Conservation (phyloP, 2,113 vertebrate species). For the Cheirogaleus medius region DNA sequence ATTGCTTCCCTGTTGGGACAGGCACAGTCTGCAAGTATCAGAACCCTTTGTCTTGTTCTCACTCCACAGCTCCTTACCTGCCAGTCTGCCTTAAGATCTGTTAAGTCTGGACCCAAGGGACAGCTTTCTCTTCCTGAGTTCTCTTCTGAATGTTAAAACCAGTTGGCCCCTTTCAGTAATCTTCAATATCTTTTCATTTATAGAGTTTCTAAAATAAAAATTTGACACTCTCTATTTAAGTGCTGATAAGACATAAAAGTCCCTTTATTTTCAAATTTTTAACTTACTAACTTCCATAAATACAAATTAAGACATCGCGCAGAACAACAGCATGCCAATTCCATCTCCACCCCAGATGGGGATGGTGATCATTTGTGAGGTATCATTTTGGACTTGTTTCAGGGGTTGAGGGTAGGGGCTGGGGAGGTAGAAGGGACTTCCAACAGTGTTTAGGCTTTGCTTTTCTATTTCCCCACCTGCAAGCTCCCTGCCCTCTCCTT, state of each 20-base stretch:
- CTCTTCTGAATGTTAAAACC: neutral
- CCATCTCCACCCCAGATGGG: neutral
- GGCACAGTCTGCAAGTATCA: neutral
- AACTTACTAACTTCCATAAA: neutral
- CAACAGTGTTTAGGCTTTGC: neutral
- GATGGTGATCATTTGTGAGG: neutral
- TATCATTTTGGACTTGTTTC: neutral
- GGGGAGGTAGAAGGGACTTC: neutral
- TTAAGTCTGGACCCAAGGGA: neutral
- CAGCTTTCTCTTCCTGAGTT: neutral
- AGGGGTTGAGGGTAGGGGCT: neutral
- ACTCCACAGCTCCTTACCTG: neutral
- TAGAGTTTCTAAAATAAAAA: constrained; percentile 9
- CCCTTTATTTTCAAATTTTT: constrained; percentile 13
- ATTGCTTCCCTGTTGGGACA: neutral
- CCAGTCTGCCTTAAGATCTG: neutral
- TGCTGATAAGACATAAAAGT: neutral
- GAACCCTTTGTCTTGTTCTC: neutral
- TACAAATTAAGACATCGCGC: neutral
- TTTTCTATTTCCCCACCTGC: neutral
- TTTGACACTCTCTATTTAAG: neutral
- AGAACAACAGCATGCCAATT: neutral
- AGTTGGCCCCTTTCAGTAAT: neutral
- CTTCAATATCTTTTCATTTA: neutral
- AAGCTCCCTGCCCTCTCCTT: neutral